Evolutionary conservation across 2,797 vertebrate species (phyloP).

Genomic region (Lagodon rhomboides): DNA sequence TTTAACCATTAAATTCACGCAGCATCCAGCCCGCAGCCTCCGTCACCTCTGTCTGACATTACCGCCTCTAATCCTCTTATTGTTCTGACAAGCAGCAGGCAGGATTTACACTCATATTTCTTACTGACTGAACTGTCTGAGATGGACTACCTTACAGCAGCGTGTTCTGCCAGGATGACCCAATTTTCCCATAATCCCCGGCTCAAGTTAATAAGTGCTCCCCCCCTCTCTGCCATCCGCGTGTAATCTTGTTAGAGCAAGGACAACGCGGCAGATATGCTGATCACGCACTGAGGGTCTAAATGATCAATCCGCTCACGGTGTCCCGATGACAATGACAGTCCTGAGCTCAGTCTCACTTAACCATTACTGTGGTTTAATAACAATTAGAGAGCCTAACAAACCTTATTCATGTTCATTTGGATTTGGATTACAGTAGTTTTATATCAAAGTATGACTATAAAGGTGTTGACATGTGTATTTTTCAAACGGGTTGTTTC

Average conservation of each 20-base stretch:
- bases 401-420: neutral
- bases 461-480: neutral
- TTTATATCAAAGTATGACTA: neutral
- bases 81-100: conserved; percentile 38
- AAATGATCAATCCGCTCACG: conserved; percentile 63
- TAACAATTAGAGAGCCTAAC: too few species aligned
- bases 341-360: neutral
- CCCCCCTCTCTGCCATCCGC: conserved; percentile 36
- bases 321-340: conserved; percentile 15
- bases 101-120: conserved; percentile 63
- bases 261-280: conserved; percentile 72
- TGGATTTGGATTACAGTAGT: too few species aligned
- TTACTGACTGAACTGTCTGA: conserved; percentile 33
- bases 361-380: neutral
- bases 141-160: conserved; percentile 18
- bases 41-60: conserved; percentile 64
- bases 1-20: neutral
- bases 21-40: neutral
- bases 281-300: conserved; percentile 72
- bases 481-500: neutral
- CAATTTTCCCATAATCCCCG: conserved; percentile 82
- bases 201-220: conserved; percentile 80
- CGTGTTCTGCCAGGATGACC: conserved; percentile 74
- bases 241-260: conserved; percentile 83
- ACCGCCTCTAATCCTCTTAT: conserved; percentile 71